These are phyloP conservation scores for Eurypyga helias DNA, from an alignment of 2,113 vertebrate species.

Conservation along the genomic window DNA sequence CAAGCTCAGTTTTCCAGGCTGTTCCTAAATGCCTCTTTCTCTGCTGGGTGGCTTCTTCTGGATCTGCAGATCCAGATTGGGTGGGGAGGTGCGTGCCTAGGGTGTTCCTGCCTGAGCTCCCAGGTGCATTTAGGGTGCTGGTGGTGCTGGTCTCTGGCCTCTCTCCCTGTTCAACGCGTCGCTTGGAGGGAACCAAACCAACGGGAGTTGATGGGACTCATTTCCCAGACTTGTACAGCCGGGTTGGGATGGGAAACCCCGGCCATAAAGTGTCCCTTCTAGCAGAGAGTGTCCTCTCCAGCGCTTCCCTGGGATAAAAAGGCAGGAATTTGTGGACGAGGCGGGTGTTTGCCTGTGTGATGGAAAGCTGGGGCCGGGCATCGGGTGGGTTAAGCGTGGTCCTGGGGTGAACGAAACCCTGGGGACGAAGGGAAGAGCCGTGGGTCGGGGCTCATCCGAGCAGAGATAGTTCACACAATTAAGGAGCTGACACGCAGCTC, in stretches of 20 bases:
- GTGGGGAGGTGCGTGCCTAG: background rate
- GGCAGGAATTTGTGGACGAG: background rate
- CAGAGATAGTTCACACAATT: background rate
- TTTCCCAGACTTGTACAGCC: background rate
- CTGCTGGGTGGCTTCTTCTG: background rate
- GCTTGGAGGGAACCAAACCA: background rate
- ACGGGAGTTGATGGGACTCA: background rate
- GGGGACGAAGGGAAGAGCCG: background rate
- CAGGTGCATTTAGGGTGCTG: rapidly evolving
- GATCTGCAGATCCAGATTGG: background rate
- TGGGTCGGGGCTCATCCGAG: background rate
- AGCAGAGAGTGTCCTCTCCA: background rate
- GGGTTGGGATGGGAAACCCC: background rate
- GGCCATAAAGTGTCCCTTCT: background rate
- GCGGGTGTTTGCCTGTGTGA: background rate
- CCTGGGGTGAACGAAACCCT: background rate
- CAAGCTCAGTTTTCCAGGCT: background rate
- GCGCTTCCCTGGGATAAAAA: background rate
- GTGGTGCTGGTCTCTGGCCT: background rate
- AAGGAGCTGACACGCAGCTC: background rate
- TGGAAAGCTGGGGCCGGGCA: background rate
- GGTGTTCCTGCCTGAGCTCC: background rate
- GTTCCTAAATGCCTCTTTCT: background rate
- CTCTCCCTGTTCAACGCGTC: background rate
- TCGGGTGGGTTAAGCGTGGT: background rate